Evolutionary conservation across 2,888 invertebrate genomes (phyloP), one percentile per base, ranked within the genome.

Genomic region (Polydrusus pterygomalis): DNA sequence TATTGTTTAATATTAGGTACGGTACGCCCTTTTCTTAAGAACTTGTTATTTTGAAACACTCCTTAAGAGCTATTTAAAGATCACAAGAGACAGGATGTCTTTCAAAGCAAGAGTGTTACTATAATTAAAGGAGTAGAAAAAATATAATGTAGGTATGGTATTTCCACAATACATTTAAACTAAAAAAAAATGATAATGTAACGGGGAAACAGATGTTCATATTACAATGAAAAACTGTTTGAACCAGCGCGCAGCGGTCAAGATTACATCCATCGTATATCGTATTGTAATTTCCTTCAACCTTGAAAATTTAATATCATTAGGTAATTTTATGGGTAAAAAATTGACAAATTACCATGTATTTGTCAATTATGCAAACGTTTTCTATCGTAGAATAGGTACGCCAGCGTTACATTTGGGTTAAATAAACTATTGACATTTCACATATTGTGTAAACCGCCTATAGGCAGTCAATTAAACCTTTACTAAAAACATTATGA

Each of bases 211-310:
- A 47, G 47, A 47, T 47, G 64, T 63, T 63, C 43, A 25, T 9
- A 10, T 18, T 45, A 20, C 25, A 64, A 64, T 64, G 5, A 47
- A 43, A 25, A 25, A 45, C 9, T n/a, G 15, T 64, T 45, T 45
- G 30, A 45, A 45, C 7, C 54, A 54, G 20, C 25, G 54, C n/a
- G 10, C 54, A 54, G 30, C 30, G 30, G 54, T 30, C 30, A 54
- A 13, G 10, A 64, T 64, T 64, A 25, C 64, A 64, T n/a, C n/a
- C n/a, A n/a, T n/a, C n/a, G n/a, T n/a, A n/a, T n/a, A n/a, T 47
- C 25, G 40, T 64, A 65, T 65, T 51, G 38, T 65, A 65, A 65
- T 65, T 65, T 51, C 43, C 7, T 7, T 9, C 11, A 65, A 51
- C 38, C 65, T 65, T 49, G 65, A 38, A 60, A 38, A 38, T 9